Percentiles rank a stretch among this genome's conserved stretches.
These are phyloP conservation scores for Pectinophora gossypiella DNA, from an alignment of 1,140 invertebrate species.

Conservation along the genomic window DNA sequence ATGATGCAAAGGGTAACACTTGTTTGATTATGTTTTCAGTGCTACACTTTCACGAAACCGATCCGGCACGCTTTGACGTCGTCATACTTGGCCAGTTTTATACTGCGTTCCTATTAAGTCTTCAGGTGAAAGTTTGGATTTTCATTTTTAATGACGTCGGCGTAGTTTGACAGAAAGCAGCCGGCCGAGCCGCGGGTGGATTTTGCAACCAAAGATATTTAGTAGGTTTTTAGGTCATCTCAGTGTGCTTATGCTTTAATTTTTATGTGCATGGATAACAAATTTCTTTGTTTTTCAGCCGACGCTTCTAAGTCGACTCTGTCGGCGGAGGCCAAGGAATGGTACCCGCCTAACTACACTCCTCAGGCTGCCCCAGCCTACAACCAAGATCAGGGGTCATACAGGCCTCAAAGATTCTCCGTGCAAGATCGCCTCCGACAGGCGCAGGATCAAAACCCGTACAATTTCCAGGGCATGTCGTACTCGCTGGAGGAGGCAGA, in stretches of 20 bases:
- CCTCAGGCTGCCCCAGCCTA: constrained; percentile 39
- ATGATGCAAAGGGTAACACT: constrained; percentile 50
- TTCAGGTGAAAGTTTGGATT: constrained; percentile 68
- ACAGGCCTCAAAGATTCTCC: constrained; percentile 54
- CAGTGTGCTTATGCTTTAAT: not conserved
- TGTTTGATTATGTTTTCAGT: constrained; percentile 7
- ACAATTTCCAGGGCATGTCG: constrained; percentile 62
- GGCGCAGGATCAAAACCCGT: constrained; percentile 61
- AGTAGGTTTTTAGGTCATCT: constrained; percentile 16
- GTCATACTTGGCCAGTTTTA: constrained; percentile 34
- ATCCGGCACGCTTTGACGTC: constrained; percentile 28
- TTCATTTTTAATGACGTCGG: constrained; percentile 64
- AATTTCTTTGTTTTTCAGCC: constrained; percentile 27
- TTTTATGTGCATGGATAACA: not conserved
- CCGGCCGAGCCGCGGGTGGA: constrained; percentile 28
- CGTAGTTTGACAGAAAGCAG: constrained; percentile 44
- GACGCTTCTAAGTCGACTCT: constrained; percentile 59
- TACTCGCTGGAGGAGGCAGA: constrained; percentile 57
- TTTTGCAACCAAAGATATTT: constrained; percentile 13
- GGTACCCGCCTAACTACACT: constrained; percentile 73
- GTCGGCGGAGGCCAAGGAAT: constrained; percentile 72
- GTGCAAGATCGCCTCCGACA: constrained; percentile 64
- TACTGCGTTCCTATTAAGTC: constrained; percentile 35
- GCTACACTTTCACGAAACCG: constrained; percentile 25
- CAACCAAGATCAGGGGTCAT: constrained; percentile 35